Evolutionary conservation across 2,113 vertebrate genomes (phyloP).

Genomic region (Brachirus orientalis): DNA sequence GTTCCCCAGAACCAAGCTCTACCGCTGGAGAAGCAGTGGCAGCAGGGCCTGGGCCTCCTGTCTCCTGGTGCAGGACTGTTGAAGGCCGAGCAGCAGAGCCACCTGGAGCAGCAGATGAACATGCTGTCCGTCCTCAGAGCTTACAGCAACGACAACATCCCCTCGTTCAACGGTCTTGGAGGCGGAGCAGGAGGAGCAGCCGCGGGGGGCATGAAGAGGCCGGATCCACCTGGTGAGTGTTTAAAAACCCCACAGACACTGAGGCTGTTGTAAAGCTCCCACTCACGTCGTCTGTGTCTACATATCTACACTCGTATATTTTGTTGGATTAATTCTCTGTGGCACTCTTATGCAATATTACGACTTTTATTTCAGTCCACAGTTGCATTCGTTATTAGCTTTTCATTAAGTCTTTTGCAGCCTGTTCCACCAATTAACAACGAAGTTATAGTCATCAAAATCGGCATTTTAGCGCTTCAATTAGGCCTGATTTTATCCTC

Average conservation of each 20-base stretch:
- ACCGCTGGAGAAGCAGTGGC: constrained; percentile 92
- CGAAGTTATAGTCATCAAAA: too few species aligned
- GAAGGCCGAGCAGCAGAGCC: constrained; percentile 90
- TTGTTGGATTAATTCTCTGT: too few species aligned
- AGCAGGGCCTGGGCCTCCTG: constrained; percentile 85
- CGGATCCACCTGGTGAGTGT: constrained; percentile 97
- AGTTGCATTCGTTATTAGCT: too few species aligned
- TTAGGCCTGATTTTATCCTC: too few species aligned
- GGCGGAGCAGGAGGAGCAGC: constrained; percentile 77
- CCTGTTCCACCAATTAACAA: too few species aligned
- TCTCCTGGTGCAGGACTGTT: constrained; percentile 87
- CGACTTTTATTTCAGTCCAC: too few species aligned
- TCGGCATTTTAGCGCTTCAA: too few species aligned
- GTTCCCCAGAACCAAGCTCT: constrained; percentile 76
- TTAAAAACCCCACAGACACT: constrained; percentile 33
- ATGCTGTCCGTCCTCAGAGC: constrained; percentile 98
- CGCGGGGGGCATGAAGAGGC: constrained; percentile 93
- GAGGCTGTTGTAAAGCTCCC: constrained; percentile 25
- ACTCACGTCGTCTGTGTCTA: not conserved
- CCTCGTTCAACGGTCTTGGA: constrained; percentile 94
- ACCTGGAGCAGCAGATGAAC: constrained; percentile 95
- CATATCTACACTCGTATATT: too few species aligned
- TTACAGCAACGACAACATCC: constrained; percentile 94
- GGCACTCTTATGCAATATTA: too few species aligned
- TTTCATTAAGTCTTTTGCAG: too few species aligned